Percentiles rank a stretch among this genome's conserved stretches.
Evolutionary conservation across 2,797 vertebrate species (phyloP).

Genomic region (Poeciliopsis turneri): DNA sequence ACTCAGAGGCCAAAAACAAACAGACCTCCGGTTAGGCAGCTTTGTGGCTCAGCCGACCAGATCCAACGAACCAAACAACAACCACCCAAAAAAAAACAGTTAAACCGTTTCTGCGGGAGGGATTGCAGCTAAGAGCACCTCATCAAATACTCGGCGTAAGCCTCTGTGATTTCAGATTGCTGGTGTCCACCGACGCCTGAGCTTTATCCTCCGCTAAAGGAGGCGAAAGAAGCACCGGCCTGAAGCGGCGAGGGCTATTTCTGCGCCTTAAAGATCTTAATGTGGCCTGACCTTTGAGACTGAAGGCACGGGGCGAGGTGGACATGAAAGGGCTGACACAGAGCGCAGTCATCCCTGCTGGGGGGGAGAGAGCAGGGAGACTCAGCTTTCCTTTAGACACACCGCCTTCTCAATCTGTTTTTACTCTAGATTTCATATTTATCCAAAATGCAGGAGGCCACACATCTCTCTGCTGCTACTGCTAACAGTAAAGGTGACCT

Average conservation of each 20-base stretch:
- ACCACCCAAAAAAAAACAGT: constrained; percentile 32
- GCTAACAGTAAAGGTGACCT: constrained; percentile 13
- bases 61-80: constrained; percentile 33
- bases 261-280: constrained; percentile 54
- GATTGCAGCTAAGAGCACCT: constrained; percentile 58
- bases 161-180: constrained; percentile 73
- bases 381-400: constrained; percentile 27
- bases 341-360: constrained; percentile 55
- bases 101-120: constrained; percentile 50
- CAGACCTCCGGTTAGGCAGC: constrained; percentile 45
- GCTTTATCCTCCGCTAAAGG: constrained; percentile 57
- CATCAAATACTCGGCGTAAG: constrained; percentile 75
- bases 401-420: constrained; percentile 18
- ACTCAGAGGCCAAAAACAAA: constrained; percentile 67
- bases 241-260: constrained; percentile 33
- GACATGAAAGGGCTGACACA: constrained; percentile 50
- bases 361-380: constrained; percentile 35
- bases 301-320: constrained; percentile 64
- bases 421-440: constrained; percentile 30
- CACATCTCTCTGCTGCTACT: constrained; percentile 17
- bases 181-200: constrained; percentile 60
- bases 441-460: constrained; percentile 25
- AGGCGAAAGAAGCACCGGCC: constrained; percentile 46
- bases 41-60: constrained; percentile 43
- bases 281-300: constrained; percentile 29